Evolutionary conservation across 1,140 invertebrate species (phyloP), one percentile per base, ranked within the genome.

Genomic region (Drosophila bipectinata): DNA sequence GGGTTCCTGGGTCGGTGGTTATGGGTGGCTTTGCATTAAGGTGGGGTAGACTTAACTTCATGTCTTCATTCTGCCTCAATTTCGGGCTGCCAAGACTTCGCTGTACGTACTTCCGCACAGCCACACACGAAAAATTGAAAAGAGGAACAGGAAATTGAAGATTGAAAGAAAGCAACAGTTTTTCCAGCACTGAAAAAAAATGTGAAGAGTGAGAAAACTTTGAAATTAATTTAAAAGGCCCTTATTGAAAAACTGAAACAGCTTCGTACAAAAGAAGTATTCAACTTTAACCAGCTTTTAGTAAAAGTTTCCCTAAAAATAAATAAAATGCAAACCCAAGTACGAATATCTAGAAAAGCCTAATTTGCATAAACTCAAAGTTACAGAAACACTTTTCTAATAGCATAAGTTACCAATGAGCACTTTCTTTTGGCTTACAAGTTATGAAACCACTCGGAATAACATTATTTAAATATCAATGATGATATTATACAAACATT

Each of bases 391-490:
- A 3, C 7, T 51, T 12, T 47, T 6, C 10, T 12, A 21, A 28
- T 2, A 18, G 32, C 14, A 44, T 6, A 64, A 47, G n/a, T 7
- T 15, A 39, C 15, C 9, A 21, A 18, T 10, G 5, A 34, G 10
- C 30, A 32, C 24, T 26, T 32, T 63, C 49, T n/a, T 5, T 24
- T 28, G 32, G 60, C 14, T 44, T 21, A 28, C 41, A 26, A 34
- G 28, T 44, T 30, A 67, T 12, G 18, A 67, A 67, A 45, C 77
- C 67, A 68, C 49, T 77, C 77, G 72, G 55, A 77, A 82, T 51
- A 67, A 18, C 30, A 52, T 53, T 67, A 67, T 64, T 67, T 10
- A 44, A 64, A 67, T 64, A 28, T 8, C 37, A 18, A 52, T 34
- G 45, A 64, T 64, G 26, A 64, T 14, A 67, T 64, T 67, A 67